These are phyloP conservation scores for Sycobia sp. DNA, from an alignment of 1,140 invertebrate genomes.

Conservation along the genomic window DNA sequence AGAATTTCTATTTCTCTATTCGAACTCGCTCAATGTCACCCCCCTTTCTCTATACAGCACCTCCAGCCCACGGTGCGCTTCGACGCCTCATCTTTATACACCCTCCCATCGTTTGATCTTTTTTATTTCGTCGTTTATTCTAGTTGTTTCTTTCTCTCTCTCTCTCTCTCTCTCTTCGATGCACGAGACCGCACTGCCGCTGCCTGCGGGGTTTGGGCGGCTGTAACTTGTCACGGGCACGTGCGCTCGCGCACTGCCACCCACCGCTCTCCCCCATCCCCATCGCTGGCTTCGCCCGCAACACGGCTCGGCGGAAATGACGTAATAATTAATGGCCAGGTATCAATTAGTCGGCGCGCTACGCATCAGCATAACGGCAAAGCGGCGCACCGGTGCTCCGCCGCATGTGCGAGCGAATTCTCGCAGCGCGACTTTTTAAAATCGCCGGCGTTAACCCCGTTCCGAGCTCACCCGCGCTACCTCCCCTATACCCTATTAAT, in stretches of 20 bases:
- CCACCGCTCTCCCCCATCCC: too few species aligned
- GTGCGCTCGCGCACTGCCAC: constrained; percentile 49
- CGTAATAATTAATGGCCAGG: constrained; percentile 61
- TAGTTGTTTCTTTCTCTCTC: too few species aligned
- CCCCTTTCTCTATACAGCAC: not conserved
- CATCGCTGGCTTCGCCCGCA: constrained; percentile 45
- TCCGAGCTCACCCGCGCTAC: constrained; percentile 32
- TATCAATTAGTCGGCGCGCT: constrained; percentile 56
- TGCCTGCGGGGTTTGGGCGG: not conserved
- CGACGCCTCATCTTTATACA: constrained; percentile 1
- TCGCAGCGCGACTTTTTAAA: constrained; percentile 50
- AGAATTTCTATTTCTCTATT: constrained; percentile 18
- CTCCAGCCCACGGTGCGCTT: not conserved
- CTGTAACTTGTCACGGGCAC: constrained; percentile 39
- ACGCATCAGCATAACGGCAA: not conserved
- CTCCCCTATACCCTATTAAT: constrained; percentile 52
- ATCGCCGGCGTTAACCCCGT: constrained; percentile 45
- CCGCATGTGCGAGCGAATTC: too few species aligned
- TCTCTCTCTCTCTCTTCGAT: too few species aligned
- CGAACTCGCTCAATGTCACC: constrained; percentile 24
- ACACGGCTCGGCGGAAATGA: constrained; percentile 56
- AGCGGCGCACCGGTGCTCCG: too few species aligned
- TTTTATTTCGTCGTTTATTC: constrained; percentile 13
- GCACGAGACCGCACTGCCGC: too few species aligned
- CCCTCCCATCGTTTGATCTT: constrained; percentile 10